Evolutionary conservation across 2,888 invertebrate genomes (phyloP).

Genomic region (Cheilosia grossa): DNA sequence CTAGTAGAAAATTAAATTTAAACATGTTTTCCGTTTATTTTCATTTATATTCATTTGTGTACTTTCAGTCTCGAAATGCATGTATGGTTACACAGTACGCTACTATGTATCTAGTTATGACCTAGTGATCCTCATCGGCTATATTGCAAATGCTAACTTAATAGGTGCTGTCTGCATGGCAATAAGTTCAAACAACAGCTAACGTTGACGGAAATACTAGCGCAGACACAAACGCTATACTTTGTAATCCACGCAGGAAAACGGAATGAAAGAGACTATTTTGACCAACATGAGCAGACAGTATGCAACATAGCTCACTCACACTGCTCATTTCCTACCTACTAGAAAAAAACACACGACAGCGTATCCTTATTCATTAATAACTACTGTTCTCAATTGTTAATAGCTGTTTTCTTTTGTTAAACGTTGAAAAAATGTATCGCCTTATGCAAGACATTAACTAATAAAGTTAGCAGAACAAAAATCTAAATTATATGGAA

Average conservation of each 20-base stretch:
- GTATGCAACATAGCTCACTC: slow-evolving; percentile 9
- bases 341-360: slow-evolving; percentile 10
- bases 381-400: slow-evolving; percentile 41
- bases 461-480: slow-evolving; percentile 50
- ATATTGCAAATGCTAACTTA: slow-evolving; percentile 14
- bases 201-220: background rate
- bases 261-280: background rate
- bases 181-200: background rate
- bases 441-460: slow-evolving; percentile 35
- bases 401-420: slow-evolving; percentile 51
- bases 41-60: background rate
- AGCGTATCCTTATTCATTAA: slow-evolving; percentile 20
- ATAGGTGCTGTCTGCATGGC: slow-evolving; percentile 6
- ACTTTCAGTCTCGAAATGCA: slow-evolving; percentile 33
- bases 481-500: slow-evolving; percentile 13
- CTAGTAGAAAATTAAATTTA: no score
- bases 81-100: slow-evolving; percentile 20
- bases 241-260: background rate
- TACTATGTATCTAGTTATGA: slow-evolving; percentile 27
- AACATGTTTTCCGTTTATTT: background rate
- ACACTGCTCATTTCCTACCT: slow-evolving; percentile 2
- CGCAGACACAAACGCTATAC: background rate
- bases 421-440: slow-evolving; percentile 44
- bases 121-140: slow-evolving; percentile 21
- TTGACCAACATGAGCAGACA: background rate